Evolutionary conservation across 2,113 vertebrate species (phyloP).

Genomic region (Melanocharis versteri): DNA sequence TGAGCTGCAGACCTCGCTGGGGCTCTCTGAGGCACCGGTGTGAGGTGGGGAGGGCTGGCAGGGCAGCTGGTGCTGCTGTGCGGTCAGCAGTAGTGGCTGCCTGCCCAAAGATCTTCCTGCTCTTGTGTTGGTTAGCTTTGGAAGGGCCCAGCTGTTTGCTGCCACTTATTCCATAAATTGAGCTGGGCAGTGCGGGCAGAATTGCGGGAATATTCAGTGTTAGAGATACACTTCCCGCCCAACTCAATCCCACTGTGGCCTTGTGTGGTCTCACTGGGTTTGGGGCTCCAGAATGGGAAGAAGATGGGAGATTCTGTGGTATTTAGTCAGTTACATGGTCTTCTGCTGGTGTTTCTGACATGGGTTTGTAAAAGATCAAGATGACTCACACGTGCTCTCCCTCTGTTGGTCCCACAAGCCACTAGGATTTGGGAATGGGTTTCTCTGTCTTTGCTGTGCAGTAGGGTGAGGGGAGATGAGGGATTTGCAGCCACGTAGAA

Average conservation of each 20-base stretch:
- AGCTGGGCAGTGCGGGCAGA: not conserved
- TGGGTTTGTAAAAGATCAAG: not conserved
- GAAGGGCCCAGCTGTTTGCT: not conserved
- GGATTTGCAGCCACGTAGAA: not conserved
- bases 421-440: not conserved
- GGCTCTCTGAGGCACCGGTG: not conserved
- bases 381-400: not conserved
- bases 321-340: not conserved
- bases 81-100: not conserved
- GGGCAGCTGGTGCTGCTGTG: not conserved
- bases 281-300: not conserved
- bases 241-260: not conserved
- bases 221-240: not conserved
- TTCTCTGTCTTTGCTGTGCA: not conserved
- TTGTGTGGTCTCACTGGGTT: accelerated
- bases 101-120: not conserved
- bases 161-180: no score
- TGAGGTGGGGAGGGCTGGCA: not conserved
- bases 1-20: not conserved
- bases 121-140: not conserved
- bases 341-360: not conserved
- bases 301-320: not conserved
- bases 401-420: not conserved
- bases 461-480: not conserved
- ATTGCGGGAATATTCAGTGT: not conserved